Percentiles rank a stretch among this genome's conserved stretches.
Conservation (phyloP, 2,888 invertebrate genomes). For the Diaperis boleti region DNA sequence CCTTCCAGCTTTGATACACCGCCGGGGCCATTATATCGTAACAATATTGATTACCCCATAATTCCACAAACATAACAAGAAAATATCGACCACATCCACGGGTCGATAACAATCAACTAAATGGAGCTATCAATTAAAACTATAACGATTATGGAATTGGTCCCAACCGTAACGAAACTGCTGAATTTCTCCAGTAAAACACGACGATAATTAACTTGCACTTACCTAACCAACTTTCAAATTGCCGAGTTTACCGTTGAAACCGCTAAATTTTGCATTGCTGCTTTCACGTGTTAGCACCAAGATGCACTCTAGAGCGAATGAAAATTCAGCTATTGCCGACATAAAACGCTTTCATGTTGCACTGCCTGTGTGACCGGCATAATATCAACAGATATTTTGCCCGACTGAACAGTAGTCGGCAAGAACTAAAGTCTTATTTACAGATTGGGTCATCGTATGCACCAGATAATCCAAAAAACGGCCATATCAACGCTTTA, state of each 20-base stretch:
- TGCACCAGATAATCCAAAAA: too few relatives aligned
- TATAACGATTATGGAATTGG: background rate
- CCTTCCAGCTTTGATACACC: too few relatives aligned
- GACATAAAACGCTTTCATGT: too few relatives aligned
- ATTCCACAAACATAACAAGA: background rate
- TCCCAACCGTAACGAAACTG: conserved; percentile 6
- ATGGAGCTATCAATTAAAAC: conserved; percentile 9
- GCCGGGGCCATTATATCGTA: too few relatives aligned
- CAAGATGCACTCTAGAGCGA: conserved; percentile 6
- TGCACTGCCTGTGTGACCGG: too few relatives aligned
- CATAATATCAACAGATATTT: too few relatives aligned
- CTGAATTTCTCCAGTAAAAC: background rate
- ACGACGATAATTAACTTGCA: conserved; percentile 9
- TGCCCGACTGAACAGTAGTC: too few relatives aligned
- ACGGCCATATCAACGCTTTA: too few relatives aligned
- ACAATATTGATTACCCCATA: too few relatives aligned
- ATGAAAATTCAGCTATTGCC: conserved; percentile 3
- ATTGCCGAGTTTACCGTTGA: background rate
- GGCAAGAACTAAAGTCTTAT: too few relatives aligned
- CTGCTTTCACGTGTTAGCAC: conserved; percentile 13
- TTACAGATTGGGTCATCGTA: too few relatives aligned
- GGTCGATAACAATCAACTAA: background rate
- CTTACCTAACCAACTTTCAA: conserved; percentile 17
- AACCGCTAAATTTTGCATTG: conserved; percentile 11
- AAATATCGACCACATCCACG: background rate